A percentile compares a stretch with the other conserved stretches of the same genome.
Evolutionary conservation across 2,113 vertebrate species (phyloP).

Genomic region (Eupsittula cactorum): DNA sequence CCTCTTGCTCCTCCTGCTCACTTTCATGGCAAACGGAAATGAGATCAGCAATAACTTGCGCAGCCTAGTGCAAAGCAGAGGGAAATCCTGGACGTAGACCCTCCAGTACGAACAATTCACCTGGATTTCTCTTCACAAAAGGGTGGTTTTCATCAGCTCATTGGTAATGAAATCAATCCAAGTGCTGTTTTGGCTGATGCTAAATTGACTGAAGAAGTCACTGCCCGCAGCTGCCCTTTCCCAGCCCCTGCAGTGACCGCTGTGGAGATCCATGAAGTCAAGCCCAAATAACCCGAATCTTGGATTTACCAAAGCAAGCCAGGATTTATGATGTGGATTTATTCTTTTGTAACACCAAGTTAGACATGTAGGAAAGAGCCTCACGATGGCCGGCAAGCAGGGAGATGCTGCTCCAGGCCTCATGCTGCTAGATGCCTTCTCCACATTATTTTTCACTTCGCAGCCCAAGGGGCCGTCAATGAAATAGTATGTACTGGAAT

Average conservation of each 20-base stretch:
- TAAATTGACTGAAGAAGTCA: not conserved
- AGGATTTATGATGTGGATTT: not conserved
- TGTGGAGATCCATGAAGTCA: not conserved
- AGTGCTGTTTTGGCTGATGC: not conserved
- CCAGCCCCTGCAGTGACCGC: not conserved
- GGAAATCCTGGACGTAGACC: not conserved
- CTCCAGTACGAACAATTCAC: not conserved
- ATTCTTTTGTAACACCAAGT: not conserved
- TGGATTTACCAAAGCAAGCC: not conserved
- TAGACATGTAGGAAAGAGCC: not conserved
- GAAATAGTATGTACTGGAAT: not conserved
- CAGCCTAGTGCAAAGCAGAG: not conserved
- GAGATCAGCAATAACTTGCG: accelerated
- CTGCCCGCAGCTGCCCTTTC: accelerated
- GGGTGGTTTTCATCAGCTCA: not conserved
- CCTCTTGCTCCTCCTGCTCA: not conserved
- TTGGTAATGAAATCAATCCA: not conserved
- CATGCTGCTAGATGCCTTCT: not conserved
- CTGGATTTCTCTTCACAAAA: not conserved
- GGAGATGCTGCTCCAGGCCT: not conserved
- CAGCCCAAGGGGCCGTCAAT: not conserved
- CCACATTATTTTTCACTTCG: not conserved
- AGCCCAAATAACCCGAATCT: accelerated
- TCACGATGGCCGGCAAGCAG: accelerated
- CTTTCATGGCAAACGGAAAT: accelerated